phyloP scores from a whole-genome alignment of 2,888 invertebrate genomes.

The Mesochorus sp. region DNA sequence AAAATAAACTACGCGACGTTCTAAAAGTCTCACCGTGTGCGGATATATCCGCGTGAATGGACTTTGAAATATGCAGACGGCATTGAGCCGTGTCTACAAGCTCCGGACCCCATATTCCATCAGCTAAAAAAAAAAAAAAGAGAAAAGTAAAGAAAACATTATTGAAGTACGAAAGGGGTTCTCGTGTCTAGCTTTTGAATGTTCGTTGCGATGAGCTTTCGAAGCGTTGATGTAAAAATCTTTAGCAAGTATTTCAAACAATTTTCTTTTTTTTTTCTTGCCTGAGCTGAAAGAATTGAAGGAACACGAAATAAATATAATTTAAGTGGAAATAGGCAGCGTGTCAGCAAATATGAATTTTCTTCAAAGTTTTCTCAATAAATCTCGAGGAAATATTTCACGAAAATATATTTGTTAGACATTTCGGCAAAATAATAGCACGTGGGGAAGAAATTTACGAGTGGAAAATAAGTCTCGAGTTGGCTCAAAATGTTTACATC shows the following conservation, averaged over 20 bases:
- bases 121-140: too few species aligned
- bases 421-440: constrained; percentile 16
- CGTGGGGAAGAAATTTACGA: background rate
- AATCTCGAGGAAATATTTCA: too few species aligned
- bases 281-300: too few species aligned
- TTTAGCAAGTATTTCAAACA: background rate
- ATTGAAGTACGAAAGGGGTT: background rate
- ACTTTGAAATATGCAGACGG: constrained; percentile 69
- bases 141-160: too few species aligned
- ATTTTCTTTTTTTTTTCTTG: too few species aligned
- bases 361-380: too few species aligned
- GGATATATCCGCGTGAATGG: constrained; percentile 66
- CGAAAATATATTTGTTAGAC: too few species aligned
- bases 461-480: background rate
- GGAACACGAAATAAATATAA: too few species aligned
- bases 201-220: background rate
- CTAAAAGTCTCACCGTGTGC: constrained; percentile 14
- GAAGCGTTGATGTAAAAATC: background rate
- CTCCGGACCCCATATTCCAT: constrained; percentile 40
- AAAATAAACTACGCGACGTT: constrained; percentile 55
- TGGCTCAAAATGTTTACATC: constrained; percentile 23
- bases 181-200: background rate
- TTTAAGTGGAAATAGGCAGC: too few species aligned
- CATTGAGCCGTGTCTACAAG: constrained; percentile 66
- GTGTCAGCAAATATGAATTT: too few species aligned